Evolutionary conservation across 2,888 invertebrate species (phyloP).

Genomic region (Aspidapion aeneum): DNA sequence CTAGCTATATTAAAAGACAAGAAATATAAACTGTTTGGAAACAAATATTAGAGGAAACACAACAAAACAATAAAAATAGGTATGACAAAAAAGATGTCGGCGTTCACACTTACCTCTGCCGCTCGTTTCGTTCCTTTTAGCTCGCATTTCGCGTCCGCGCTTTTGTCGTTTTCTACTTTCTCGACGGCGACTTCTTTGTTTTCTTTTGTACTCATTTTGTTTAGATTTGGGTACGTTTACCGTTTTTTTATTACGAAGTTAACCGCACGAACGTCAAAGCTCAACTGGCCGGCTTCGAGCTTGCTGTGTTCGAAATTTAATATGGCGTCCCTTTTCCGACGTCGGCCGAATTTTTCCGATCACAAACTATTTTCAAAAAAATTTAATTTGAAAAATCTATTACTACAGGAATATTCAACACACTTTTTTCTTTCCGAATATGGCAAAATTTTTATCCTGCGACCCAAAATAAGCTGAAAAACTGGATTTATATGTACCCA

Average conservation of each 20-base stretch:
- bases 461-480: too few relatives aligned
- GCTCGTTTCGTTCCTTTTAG: constrained; percentile 85
- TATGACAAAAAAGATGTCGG: constrained; percentile 16
- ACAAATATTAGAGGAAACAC: too few relatives aligned
- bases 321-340: constrained; percentile 71
- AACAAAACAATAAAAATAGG: too few relatives aligned
- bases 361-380: constrained; percentile 36
- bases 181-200: constrained; percentile 85
- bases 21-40: too few relatives aligned
- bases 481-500: constrained; percentile 44
- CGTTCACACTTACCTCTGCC: constrained; percentile 68
- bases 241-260: constrained; percentile 36
- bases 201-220: constrained; percentile 77
- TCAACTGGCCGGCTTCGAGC: constrained; percentile 66
- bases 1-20: neutral
- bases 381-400: constrained; percentile 29
- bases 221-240: constrained; percentile 37
- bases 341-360: constrained; percentile 47
- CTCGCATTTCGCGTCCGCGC: constrained; percentile 74
- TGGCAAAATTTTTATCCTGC: neutral
- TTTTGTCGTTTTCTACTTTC: constrained; percentile 76
- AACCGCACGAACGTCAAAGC: constrained; percentile 59
- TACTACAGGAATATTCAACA: neutral
- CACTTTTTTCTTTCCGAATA: constrained; percentile 21
- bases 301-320: constrained; percentile 78